These are phyloP conservation scores for Pseudobourletiella spinata DNA, from an alignment of 1,140 invertebrate genomes.

Conservation along the genomic window DNA sequence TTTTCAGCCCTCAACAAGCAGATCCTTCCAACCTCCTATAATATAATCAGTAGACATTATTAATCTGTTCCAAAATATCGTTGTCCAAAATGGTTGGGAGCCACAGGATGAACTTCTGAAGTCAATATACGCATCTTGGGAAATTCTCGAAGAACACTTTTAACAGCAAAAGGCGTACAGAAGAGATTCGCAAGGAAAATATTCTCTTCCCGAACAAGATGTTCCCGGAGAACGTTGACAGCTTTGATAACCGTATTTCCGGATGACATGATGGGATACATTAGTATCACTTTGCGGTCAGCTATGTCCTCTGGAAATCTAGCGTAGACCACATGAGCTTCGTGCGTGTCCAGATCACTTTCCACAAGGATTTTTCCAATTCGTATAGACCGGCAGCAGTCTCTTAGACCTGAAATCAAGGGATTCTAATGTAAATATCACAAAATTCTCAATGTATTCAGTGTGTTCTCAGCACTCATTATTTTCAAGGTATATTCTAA, in stretches of 20 bases:
- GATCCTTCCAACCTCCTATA: too few species aligned
- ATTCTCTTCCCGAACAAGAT: conserved; percentile 83
- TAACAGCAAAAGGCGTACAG: conserved; percentile 83
- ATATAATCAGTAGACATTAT: too few species aligned
- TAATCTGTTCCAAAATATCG: conserved; percentile 98
- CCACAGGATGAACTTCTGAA: conserved; percentile 88
- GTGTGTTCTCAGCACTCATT: background rate
- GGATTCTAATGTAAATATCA: background rate
- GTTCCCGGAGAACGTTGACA: conserved; percentile 84
- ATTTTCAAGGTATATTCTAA: background rate
- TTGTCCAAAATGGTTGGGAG: conserved; percentile 95
- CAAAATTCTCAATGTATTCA: background rate
- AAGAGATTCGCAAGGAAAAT: conserved; percentile 95
- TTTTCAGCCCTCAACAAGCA: too few species aligned
- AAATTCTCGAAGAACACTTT: conserved; percentile 74
- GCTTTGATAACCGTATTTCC: conserved; percentile 93
- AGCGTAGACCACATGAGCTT: conserved; percentile 93
- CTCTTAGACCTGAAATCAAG: conserved; percentile 66
- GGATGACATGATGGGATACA: conserved; percentile 48
- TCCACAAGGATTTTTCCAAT: conserved; percentile 98
- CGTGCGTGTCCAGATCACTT: conserved; percentile 89
- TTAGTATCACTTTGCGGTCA: conserved; percentile 27
- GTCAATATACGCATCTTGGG: conserved; percentile 89
- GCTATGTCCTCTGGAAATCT: conserved; percentile 96
- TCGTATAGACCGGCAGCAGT: conserved; percentile 93